Evolutionary conservation across 2,797 vertebrate genomes (phyloP), one percentile per base, ranked within the genome.

Genomic region (Clarias fuscus): DNA sequence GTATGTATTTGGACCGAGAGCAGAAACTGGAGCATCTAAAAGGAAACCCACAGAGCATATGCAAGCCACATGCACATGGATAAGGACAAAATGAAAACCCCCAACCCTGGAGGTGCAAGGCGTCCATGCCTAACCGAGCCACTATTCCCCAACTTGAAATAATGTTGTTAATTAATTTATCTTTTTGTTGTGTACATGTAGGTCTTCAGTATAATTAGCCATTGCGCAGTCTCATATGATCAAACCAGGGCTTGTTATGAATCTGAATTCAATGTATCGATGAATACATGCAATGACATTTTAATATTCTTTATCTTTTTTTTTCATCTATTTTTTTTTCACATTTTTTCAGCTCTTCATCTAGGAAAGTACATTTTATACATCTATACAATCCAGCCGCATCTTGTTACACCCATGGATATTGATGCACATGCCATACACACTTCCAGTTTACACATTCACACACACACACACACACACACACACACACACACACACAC

Each of bases 401-500:
- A 18, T 64, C 22, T n/a, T 80, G 6, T 48, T 81, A 65, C 15
- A 20, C 7, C 15, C 15, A 48, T 67, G 24, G 15, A 17, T 81
- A 48, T 20, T 67, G 79, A 67, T 67, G 62, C 40, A 48, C 17
- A 33, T 67, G 61, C 22, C 40, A 58, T 17, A 33, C 27, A 77
- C 11, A 18, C 7, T n/a, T 65, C 24, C 65, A 62, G 8, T 18
- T 40, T 20, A 40, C 77, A 81, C 56, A 59, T 17, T 6, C 71
- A 10, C 58, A 72, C 70, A 30, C 72, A 79, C 56, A 71, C 84
- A 80, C 76, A 68, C 48, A 24, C 48, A 70, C 22, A 43, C 64
- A 68, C 33, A 85, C 14, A 27, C 58, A 72, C 70, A 27, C 72
- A 79, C 56, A 71, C 84, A 80, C 76, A 68, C 48, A 24, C 48